Percentiles rank a stretch among this genome's conserved stretches.
These are phyloP conservation scores for Zosterops lateralis DNA, from an alignment of 2,113 vertebrate genomes.

Conservation along the genomic window DNA sequence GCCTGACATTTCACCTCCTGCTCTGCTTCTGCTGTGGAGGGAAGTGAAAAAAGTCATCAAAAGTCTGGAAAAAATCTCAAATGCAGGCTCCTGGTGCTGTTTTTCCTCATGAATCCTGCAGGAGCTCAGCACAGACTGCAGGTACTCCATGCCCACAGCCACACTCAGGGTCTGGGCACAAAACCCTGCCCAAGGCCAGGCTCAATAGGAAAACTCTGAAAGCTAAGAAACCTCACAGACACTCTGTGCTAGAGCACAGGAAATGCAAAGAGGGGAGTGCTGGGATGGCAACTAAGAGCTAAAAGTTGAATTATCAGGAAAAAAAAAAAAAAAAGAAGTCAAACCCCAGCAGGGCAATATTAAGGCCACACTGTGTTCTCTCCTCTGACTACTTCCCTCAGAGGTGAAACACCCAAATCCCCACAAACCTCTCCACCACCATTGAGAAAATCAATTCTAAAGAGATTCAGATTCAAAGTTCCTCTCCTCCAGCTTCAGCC, in stretches of 20 bases:
- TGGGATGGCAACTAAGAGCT: background rate
- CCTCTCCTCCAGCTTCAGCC: background rate
- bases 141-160: background rate
- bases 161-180: background rate
- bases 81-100: fast-evolving
- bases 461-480: background rate
- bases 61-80: background rate
- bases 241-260: fast-evolving
- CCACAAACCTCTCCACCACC: background rate
- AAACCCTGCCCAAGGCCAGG: background rate
- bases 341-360: background rate
- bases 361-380: background rate
- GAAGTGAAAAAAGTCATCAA: background rate
- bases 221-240: background rate
- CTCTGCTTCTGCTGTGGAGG: background rate
- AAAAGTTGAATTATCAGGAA: background rate
- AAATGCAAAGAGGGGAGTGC: background rate
- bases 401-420: background rate
- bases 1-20: background rate
- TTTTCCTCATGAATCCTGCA: background rate
- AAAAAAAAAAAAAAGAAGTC: no score
- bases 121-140: background rate
- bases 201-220: background rate
- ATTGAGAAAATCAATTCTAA: fast-evolving
- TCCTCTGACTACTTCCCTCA: background rate